A percentile compares a stretch with the other conserved stretches of the same genome.
These are phyloP conservation scores for Pseudocheirus occidentalis DNA, from an alignment of 2,797 vertebrate genomes.

Conservation along the genomic window DNA sequence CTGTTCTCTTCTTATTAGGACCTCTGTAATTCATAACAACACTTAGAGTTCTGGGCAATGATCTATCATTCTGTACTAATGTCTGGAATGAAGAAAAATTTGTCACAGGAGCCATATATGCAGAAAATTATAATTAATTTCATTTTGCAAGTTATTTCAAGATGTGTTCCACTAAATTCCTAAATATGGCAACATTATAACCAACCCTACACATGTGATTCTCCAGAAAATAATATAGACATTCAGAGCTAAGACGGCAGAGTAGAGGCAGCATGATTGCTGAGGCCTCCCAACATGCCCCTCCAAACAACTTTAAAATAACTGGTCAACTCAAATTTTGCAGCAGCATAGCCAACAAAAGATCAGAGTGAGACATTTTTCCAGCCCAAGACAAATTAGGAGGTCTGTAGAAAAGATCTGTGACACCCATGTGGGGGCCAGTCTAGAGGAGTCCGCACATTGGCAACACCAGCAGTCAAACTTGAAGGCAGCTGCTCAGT, in stretches of 20 bases:
- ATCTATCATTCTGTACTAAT: background rate
- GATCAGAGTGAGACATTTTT: background rate
- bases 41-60: background rate
- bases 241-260: background rate
- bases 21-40: background rate
- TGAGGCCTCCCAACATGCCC: background rate
- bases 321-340: background rate
- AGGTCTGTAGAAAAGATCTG: background rate
- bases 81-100: background rate
- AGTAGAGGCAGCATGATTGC: background rate
- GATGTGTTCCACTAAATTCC: constrained; percentile 8
- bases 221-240: background rate
- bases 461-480: background rate
- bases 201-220: background rate
- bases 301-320: background rate
- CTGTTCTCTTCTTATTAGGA: background rate
- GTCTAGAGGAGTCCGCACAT: background rate
- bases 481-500: background rate
- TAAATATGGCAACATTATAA: background rate
- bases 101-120: background rate
- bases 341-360: background rate
- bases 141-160: constrained; percentile 37
- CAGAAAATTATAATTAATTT: background rate
- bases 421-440: background rate
- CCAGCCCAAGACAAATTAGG: background rate